Conservation (phyloP, 64 coral and sea anemone species). For the Pocillopora verrucosa region DNA sequence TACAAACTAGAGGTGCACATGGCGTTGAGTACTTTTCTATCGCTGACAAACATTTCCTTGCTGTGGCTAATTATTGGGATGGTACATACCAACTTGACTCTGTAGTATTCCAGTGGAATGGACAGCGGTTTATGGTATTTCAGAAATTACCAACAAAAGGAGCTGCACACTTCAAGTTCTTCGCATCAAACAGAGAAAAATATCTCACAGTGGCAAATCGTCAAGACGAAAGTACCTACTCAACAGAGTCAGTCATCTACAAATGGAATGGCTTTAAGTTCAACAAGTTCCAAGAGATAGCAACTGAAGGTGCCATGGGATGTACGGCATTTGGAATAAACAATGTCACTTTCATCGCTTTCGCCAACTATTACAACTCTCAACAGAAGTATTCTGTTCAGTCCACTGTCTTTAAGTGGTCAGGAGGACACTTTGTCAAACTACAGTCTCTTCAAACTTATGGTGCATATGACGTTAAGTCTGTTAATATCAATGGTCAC, state of each 20-base stretch:
- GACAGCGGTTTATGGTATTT: neutral
- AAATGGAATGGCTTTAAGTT: constrained; percentile 1
- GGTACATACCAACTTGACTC: neutral
- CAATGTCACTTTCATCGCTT: constrained; percentile 9
- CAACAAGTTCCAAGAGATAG: neutral
- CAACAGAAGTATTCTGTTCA: neutral
- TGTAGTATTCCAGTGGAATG: neutral
- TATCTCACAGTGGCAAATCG: neutral
- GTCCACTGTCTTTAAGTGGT: constrained; percentile 16
- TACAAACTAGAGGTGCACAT: neutral
- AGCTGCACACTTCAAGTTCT: neutral
- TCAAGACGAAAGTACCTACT: neutral
- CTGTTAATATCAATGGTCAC: constrained; percentile 56
- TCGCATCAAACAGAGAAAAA: neutral
- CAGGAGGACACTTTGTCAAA: constrained; percentile 12
- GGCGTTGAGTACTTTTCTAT: constrained; percentile 17
- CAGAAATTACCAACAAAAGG: constrained; percentile 13
- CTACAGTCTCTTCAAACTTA: constrained; percentile 41
- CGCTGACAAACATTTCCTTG: constrained; percentile 3
- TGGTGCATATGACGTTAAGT: constrained; percentile 6
- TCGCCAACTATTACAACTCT: neutral
- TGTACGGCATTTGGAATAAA: constrained; percentile 7
- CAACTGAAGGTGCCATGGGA: neutral
- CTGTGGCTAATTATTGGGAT: neutral
- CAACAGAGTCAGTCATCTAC: neutral